A percentile compares a stretch with the other conserved stretches of the same genome.
Evolutionary conservation across 2,888 invertebrate species (phyloP).

Genomic region (Stenodera caucasica): DNA sequence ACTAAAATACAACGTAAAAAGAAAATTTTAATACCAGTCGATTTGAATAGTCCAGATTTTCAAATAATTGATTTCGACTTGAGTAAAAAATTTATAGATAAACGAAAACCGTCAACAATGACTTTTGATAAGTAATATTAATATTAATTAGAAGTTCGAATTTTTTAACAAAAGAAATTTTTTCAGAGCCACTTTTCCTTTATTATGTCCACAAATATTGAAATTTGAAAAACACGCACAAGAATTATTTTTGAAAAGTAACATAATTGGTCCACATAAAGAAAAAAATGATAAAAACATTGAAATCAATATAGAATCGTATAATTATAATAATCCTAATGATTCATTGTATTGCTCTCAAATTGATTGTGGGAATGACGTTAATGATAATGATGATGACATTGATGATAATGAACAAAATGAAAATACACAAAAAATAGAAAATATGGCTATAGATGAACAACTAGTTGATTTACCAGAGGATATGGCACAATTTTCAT

Average conservation of each 20-base stretch:
- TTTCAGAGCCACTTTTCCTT: slow-evolving; percentile 36
- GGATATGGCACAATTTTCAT: slow-evolving; percentile 68
- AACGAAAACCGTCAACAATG: slow-evolving; percentile 24
- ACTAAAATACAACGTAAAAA: slow-evolving; percentile 33
- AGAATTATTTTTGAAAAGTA: slow-evolving; percentile 9
- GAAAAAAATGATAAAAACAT: background rate
- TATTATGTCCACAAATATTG: slow-evolving; percentile 22
- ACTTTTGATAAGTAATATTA: slow-evolving; percentile 30
- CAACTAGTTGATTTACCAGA: slow-evolving; percentile 68
- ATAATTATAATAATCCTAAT: slow-evolving; percentile 61
- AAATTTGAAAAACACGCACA: slow-evolving; percentile 10
- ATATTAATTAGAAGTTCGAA: slow-evolving; percentile 10
- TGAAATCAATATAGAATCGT: slow-evolving; percentile 32
- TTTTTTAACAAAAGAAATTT: slow-evolving; percentile 8
- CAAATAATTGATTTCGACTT: slow-evolving; percentile 22
- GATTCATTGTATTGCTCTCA: slow-evolving; percentile 59
- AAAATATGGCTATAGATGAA: slow-evolving; percentile 47
- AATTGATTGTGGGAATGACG: slow-evolving; percentile 46
- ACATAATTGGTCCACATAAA: background rate
- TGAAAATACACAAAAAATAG: slow-evolving; percentile 45
- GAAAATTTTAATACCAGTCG: slow-evolving; percentile 31
- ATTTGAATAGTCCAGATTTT: slow-evolving; percentile 14
- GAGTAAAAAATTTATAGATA: slow-evolving; percentile 21
- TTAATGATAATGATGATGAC: slow-evolving; percentile 49
- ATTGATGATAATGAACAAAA: slow-evolving; percentile 36